These are phyloP conservation scores for Gari tellinella DNA, from an alignment of 2,888 invertebrate species.

Conservation along the genomic window DNA sequence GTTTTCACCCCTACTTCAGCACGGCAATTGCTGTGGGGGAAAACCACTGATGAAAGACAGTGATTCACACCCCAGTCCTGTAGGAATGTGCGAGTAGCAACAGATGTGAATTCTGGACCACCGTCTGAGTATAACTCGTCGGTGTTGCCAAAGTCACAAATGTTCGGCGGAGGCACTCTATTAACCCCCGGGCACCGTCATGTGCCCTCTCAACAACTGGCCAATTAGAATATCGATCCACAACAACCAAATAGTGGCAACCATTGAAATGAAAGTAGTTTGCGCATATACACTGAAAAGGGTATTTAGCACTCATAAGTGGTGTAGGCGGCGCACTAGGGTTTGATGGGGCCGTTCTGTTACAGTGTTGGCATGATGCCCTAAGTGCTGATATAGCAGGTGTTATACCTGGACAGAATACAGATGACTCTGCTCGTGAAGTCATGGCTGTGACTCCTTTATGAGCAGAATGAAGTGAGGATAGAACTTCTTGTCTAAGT, in stretches of 20 bases:
- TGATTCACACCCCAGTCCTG: constrained; percentile 69
- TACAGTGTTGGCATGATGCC: constrained; percentile 49
- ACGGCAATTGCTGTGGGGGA: constrained; percentile 68
- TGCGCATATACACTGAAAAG: too few relatives aligned
- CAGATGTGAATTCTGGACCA: constrained; percentile 64
- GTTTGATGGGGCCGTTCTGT: constrained; percentile 61
- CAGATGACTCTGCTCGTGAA: too few relatives aligned
- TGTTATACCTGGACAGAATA: too few relatives aligned
- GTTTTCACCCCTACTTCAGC: constrained; percentile 68
- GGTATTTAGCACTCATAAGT: too few relatives aligned
- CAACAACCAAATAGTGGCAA: too few relatives aligned
- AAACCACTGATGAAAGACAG: constrained; percentile 69
- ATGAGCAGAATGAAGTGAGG: constrained; percentile 49
- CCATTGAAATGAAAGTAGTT: too few relatives aligned
- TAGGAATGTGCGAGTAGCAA: constrained; percentile 58
- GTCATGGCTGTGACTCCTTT: constrained; percentile 47
- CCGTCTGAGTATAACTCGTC: constrained; percentile 68
- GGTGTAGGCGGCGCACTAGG: constrained; percentile 66
- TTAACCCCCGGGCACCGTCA: constrained; percentile 47
- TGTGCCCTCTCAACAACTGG: constrained; percentile 49
- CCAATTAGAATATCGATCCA: too few relatives aligned
- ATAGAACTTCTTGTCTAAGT: constrained; percentile 36
- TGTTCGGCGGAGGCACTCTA: constrained; percentile 49
- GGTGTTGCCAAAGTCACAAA: constrained; percentile 66
- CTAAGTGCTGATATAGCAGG: constrained; percentile 28